Evolutionary conservation across 2,888 invertebrate genomes (phyloP).

Genomic region (Platycnemis pennipes): DNA sequence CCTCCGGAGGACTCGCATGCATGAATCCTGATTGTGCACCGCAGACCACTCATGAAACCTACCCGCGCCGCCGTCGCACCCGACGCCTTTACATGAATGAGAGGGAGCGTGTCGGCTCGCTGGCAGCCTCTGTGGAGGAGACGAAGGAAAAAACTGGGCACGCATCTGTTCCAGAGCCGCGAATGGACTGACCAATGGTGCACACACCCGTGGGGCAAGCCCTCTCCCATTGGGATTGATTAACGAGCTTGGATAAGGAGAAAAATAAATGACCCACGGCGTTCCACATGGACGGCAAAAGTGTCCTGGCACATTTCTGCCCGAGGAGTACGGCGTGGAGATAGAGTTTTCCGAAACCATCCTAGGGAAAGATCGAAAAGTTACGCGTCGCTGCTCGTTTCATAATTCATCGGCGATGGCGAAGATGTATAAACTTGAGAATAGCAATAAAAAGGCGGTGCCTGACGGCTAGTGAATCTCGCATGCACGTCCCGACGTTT

Average conservation of each 20-base stretch:
- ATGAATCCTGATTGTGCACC: conserved; percentile 44
- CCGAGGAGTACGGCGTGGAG: background rate
- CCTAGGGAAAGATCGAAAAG: background rate
- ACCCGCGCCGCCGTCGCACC: background rate
- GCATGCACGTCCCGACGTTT: background rate
- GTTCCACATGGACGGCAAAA: background rate
- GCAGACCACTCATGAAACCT: background rate
- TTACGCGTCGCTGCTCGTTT: conserved; percentile 5
- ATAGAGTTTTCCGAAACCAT: background rate
- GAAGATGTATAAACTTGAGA: background rate
- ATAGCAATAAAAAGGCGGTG: background rate
- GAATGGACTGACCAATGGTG: conserved; percentile 14
- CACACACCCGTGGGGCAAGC: background rate
- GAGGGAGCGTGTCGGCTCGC: conserved; percentile 35
- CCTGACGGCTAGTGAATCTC: background rate
- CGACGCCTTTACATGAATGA: conserved; percentile 30
- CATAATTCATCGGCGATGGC: conserved; percentile 17
- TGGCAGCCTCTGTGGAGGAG: background rate
- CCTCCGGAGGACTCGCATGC: background rate
- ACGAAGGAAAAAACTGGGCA: background rate
- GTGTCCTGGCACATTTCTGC: background rate
- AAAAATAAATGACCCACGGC: conserved; percentile 9
- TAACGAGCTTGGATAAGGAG: conserved; percentile 46
- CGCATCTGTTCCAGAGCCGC: conserved; percentile 41
- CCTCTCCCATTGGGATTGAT: conserved; percentile 9